Percentiles rank a stretch among this genome's conserved stretches.
These are phyloP conservation scores for Bombus picipes DNA, from an alignment of 1,140 invertebrate species.

Conservation along the genomic window DNA sequence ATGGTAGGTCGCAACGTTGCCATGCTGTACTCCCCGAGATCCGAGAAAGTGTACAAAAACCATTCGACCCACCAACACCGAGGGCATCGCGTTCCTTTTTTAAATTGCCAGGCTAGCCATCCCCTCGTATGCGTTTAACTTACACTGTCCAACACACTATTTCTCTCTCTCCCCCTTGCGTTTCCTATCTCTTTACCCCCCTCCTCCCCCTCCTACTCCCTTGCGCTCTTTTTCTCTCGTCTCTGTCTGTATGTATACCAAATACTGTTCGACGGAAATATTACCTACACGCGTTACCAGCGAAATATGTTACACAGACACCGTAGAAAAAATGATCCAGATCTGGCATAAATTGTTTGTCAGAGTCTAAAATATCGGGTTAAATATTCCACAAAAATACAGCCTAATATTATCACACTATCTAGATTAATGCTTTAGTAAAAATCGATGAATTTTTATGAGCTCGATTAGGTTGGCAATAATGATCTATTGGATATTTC, in stretches of 20 bases:
- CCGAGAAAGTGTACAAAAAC: constrained; percentile 64
- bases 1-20: constrained; percentile 74
- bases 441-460: neutral
- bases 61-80: constrained; percentile 56
- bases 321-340: constrained; percentile 37
- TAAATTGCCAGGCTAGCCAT: constrained; percentile 52
- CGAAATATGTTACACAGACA: constrained; percentile 43
- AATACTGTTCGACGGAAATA: constrained; percentile 34
- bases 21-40: constrained; percentile 64
- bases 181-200: neutral
- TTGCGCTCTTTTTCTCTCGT: constrained; percentile 4
- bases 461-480: neutral
- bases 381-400: constrained; percentile 9
- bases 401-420: neutral
- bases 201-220: neutral
- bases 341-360: constrained; percentile 14
- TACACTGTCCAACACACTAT: constrained; percentile 29
- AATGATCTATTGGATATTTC: neutral
- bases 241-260: constrained; percentile 11
- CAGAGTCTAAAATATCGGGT: neutral
- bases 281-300: constrained; percentile 44
- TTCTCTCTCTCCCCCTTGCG: constrained; percentile 11
- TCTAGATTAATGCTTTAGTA: neutral
- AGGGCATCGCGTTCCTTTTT: constrained; percentile 56
- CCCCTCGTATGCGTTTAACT: constrained; percentile 35